Conservation (phyloP, 92 coral and sea anemone species). For the Scolanthus callimorphus region DNA sequence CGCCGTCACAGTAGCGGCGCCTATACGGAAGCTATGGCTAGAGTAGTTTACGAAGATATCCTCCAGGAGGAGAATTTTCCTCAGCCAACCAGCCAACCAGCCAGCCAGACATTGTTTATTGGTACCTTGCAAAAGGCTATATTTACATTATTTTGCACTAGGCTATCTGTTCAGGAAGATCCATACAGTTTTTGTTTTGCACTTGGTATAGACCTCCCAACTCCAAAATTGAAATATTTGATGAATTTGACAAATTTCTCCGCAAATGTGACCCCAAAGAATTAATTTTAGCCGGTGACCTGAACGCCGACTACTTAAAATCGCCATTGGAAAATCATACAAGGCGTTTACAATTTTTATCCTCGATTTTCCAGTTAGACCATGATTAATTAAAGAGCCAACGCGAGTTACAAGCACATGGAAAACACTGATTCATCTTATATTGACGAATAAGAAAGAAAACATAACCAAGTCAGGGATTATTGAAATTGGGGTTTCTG, state of each 20-base stretch:
- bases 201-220: conserved; percentile 42
- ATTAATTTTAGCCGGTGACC: conserved; percentile 27
- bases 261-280: conserved; percentile 32
- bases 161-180: no score
- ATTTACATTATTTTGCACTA: no score
- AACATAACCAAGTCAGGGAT: conserved; percentile 3
- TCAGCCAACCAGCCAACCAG: no score
- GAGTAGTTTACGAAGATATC: no score
- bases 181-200: conserved; percentile 24
- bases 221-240: conserved; percentile 28
- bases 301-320: conserved; percentile 19
- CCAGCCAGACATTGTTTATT: no score
- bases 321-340: conserved; percentile 16
- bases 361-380: conserved; percentile 22
- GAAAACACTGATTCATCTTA: conserved; percentile 7
- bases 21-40: no score
- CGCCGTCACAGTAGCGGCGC: no score
- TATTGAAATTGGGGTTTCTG: conserved; percentile 9
- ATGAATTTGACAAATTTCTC: conserved; percentile 26
- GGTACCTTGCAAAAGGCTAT: no score
- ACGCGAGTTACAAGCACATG: conserved; percentile 33
- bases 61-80: no score
- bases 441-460: conserved; percentile 11
- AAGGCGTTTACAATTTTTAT: conserved; percentile 14
- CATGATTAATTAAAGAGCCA: conserved; percentile 39